phyloP scores from a whole-genome alignment of 2,888 invertebrate species.

The Itoplectis maculator region DNA sequence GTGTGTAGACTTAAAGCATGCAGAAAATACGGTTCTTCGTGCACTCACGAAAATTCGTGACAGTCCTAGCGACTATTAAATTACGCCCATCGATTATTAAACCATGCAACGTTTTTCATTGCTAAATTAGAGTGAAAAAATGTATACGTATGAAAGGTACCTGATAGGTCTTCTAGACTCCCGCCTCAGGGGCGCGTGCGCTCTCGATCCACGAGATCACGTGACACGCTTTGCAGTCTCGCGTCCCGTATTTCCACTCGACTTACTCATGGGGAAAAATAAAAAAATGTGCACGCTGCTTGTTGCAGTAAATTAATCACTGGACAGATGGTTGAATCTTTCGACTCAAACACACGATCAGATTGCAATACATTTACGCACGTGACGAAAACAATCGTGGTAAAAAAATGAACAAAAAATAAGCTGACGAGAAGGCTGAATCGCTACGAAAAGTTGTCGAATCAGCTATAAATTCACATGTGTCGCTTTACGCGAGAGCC shows the following conservation, averaged over 20 bases:
- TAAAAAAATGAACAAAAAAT: not conserved
- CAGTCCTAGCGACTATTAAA: no score
- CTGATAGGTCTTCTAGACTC: conserved; percentile 11
- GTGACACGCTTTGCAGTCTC: conserved; percentile 23
- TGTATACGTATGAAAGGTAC: not conserved
- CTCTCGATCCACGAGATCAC: not conserved
- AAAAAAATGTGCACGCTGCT: not conserved
- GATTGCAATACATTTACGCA: no score
- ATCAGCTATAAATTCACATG: not conserved
- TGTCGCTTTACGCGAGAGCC: not conserved
- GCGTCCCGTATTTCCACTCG: conserved; percentile 22
- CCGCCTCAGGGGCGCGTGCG: conserved; percentile 33
- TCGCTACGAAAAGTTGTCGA: not conserved
- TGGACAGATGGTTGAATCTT: no score
- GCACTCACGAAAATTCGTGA: no score
- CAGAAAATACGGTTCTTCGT: no score
- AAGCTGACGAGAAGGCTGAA: not conserved
- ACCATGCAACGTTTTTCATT: no score
- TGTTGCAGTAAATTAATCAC: not conserved
- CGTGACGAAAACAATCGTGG: no score
- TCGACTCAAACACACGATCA: no score
- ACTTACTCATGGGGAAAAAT: conserved; percentile 3
- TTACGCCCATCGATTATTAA: no score
- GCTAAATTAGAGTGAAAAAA: not conserved
- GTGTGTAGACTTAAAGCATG: no score